Evolutionary conservation across 1,140 invertebrate genomes (phyloP), one percentile per base, ranked within the genome.

Genomic region (Cyclargus thomasi): DNA sequence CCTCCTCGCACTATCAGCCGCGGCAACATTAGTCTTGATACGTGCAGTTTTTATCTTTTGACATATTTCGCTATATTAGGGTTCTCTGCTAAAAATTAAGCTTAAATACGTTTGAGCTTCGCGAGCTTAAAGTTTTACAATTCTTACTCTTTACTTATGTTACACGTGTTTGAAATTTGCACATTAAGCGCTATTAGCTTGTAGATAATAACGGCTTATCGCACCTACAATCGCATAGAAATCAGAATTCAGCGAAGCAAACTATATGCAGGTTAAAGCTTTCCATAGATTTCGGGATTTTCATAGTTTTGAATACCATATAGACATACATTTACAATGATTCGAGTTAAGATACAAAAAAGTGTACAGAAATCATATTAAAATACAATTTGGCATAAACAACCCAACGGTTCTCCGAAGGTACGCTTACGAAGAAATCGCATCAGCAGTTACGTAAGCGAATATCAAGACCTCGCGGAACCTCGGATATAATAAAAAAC

Each of bases 401-500:
- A 62, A 20, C 53, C 16, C 18, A 62, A 20, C 53, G 29, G 18
- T 67, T 67, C 65, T 67, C 17, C 57, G 65, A 67, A 67, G 14
- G 23, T 55, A 18, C 53, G 20, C 39, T 66, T 66, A 66, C 57
- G 29, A 21, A 57, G 65, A 66, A 66, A 66, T 66, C 65, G 62
- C 64, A 55, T 62, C 69, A 70, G 66, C 69, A 64, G 64, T 67
- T 21, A 76, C 67, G 70, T 73, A 73, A 76, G 62, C 62, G 70
- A 79, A 85, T 72, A 86, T 79, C 85, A 88, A 87, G 81, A 80
- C 71, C 66, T 70, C 69, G 63, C 47, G 82, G 79, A 82, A 86
- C 81, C 80, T 78, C 72, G 81, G 80, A 80, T 85, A 85, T 80
- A 90, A 87, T 90, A 90, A 90, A 90, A 90, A 90, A 90, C 77